Conservation (phyloP, 2,888 invertebrate genomes). For the Papilio gigon region DNA sequence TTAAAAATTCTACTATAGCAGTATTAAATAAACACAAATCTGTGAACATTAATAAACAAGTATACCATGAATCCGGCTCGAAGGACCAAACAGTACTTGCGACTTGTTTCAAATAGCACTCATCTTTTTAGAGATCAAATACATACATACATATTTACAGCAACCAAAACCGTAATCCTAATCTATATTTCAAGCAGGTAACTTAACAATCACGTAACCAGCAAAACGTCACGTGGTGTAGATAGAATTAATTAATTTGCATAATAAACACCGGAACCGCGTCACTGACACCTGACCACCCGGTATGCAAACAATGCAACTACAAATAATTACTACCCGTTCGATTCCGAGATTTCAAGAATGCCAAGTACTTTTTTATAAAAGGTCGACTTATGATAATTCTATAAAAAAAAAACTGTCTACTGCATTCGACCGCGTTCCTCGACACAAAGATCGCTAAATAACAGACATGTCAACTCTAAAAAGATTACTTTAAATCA, state of each 20-base stretch:
- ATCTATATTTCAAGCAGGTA: slow-evolving; percentile 9
- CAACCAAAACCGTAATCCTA: slow-evolving; percentile 2
- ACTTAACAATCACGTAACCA: slow-evolving; percentile 11
- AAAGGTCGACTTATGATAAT: neutral
- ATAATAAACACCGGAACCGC: slow-evolving; percentile 29
- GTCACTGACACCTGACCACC: slow-evolving; percentile 20
- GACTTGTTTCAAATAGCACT: neutral
- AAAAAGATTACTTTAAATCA: too few relatives aligned
- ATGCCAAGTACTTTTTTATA: neutral
- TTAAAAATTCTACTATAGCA: too few relatives aligned
- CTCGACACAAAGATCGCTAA: neutral
- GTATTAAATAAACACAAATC: neutral
- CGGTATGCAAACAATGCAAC: slow-evolving; percentile 14
- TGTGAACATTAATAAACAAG: neutral
- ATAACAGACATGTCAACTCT: too few relatives aligned
- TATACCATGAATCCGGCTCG: neutral
- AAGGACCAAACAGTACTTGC: neutral
- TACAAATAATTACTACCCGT: neutral
- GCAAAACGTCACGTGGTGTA: slow-evolving; percentile 1
- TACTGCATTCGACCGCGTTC: neutral
- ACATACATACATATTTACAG: neutral
- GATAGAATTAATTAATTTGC: slow-evolving; percentile 23
- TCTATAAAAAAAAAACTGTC: neutral
- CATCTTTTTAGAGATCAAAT: neutral
- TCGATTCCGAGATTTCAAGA: neutral